Evolutionary conservation across 2,113 vertebrate species (phyloP).

Genomic region (Nibea coibor): DNA sequence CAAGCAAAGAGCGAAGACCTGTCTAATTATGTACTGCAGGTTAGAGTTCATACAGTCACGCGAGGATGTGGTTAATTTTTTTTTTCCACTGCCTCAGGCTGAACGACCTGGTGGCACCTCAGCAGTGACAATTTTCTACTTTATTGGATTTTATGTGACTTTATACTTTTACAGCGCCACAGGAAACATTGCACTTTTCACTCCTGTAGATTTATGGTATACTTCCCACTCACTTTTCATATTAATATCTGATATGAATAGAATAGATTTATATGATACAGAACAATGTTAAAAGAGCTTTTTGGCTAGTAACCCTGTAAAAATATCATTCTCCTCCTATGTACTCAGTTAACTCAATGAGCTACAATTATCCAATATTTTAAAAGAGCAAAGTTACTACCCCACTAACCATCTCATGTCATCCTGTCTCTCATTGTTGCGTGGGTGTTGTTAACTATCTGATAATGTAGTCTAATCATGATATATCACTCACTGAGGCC

Average conservation of each 20-base stretch:
- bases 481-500: not conserved
- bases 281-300: too few relatives aligned
- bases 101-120: not conserved
- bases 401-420: not conserved
- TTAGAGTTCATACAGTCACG: constrained; percentile 22
- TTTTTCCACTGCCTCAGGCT: constrained; percentile 8
- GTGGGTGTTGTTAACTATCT: not conserved
- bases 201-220: too few relatives aligned
- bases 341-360: too few relatives aligned
- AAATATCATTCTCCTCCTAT: not conserved
- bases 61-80: constrained; percentile 7
- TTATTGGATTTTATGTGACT: too few relatives aligned
- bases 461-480: not conserved
- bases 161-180: too few relatives aligned
- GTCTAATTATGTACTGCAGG: constrained; percentile 49
- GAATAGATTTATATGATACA: too few relatives aligned
- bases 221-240: too few relatives aligned
- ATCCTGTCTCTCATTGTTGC: not conserved
- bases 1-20: constrained; percentile 40
- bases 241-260: too few relatives aligned
- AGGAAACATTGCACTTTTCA: too few relatives aligned
- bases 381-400: not conserved
- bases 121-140: not conserved
- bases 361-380: not conserved
- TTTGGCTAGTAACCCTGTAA: too few relatives aligned